phyloP scores from a whole-genome alignment of 2,888 invertebrate genomes.

The Cetonia aurata region DNA sequence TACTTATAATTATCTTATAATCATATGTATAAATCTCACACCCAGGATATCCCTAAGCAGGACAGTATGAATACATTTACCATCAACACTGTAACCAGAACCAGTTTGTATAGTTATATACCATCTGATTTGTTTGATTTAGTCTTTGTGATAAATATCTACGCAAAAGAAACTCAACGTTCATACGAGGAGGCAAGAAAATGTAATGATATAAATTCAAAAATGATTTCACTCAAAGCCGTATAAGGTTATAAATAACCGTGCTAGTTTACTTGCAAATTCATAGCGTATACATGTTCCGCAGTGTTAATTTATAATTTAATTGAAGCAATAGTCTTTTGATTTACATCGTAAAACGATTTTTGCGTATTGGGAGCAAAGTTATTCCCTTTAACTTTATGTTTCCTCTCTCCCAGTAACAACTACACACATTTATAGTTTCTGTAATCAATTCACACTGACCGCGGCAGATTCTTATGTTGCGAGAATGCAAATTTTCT shows the following conservation, averaged over 20 bases:
- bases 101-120: too few relatives aligned
- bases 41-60: too few relatives aligned
- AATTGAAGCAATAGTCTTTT: slow-evolving; percentile 24
- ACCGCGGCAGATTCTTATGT: slow-evolving; percentile 17
- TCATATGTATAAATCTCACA: too few relatives aligned
- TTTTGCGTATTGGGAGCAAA: slow-evolving; percentile 11
- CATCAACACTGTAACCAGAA: too few relatives aligned
- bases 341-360: slow-evolving; percentile 5
- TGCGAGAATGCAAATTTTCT: slow-evolving; percentile 39
- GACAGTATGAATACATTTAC: too few relatives aligned
- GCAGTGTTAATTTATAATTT: slow-evolving; percentile 20
- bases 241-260: slow-evolving; percentile 13
- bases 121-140: too few relatives aligned
- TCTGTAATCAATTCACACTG: slow-evolving; percentile 29
- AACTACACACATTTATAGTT: slow-evolving; percentile 27
- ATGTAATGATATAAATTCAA: slow-evolving; percentile 16
- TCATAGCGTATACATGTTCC: slow-evolving; percentile 5
- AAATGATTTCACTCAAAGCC: slow-evolving; percentile 8
- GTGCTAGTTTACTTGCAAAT: slow-evolving; percentile 30
- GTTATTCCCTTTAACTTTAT: slow-evolving; percentile 15
- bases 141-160: too few relatives aligned
- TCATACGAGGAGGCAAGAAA: not conserved
- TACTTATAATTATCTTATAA: too few relatives aligned
- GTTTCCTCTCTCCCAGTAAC: slow-evolving; percentile 32
- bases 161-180: too few relatives aligned